phyloP scores from a whole-genome alignment of 2,113 vertebrate species.

The Sander lucioperca region DNA sequence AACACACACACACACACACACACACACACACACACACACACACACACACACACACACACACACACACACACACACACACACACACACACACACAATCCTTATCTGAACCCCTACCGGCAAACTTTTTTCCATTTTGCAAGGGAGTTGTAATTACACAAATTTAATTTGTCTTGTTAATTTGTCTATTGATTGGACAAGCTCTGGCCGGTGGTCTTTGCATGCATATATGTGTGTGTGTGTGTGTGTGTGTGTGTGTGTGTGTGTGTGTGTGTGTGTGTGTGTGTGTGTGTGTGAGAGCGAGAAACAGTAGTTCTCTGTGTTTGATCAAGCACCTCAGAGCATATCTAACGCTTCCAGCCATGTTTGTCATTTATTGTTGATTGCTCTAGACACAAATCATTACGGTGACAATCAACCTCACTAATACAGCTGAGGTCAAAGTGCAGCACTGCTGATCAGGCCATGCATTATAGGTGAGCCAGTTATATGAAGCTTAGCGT shows the following conservation, averaged over 20 bases:
- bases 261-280: slow-evolving; percentile 18
- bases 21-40: background rate
- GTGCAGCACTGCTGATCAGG: slow-evolving; percentile 18
- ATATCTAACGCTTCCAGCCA: slow-evolving; percentile 32
- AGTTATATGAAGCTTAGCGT: too few species aligned
- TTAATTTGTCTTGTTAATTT: slow-evolving; percentile 82
- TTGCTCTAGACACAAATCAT: slow-evolving; percentile 44
- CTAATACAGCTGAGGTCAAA: slow-evolving; percentile 34
- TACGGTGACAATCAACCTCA: slow-evolving; percentile 45
- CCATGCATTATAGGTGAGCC: background rate
- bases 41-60: background rate
- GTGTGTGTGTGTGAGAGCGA: background rate
- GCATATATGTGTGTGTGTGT: slow-evolving; percentile 5
- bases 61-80: background rate
- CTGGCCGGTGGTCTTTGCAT: slow-evolving; percentile 40
- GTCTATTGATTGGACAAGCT: slow-evolving; percentile 76
- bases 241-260: background rate
- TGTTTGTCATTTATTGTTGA: slow-evolving; percentile 55
- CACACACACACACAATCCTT: background rate
- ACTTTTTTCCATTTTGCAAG: slow-evolving; percentile 45
- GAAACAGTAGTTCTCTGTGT: slow-evolving; percentile 4
- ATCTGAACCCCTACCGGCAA: slow-evolving; percentile 6
- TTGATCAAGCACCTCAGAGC: slow-evolving; percentile 21
- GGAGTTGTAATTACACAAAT: slow-evolving; percentile 75
- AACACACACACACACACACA: background rate